Conservation (phyloP, 2,797 vertebrate genomes). For the Tangara arthus region DNA sequence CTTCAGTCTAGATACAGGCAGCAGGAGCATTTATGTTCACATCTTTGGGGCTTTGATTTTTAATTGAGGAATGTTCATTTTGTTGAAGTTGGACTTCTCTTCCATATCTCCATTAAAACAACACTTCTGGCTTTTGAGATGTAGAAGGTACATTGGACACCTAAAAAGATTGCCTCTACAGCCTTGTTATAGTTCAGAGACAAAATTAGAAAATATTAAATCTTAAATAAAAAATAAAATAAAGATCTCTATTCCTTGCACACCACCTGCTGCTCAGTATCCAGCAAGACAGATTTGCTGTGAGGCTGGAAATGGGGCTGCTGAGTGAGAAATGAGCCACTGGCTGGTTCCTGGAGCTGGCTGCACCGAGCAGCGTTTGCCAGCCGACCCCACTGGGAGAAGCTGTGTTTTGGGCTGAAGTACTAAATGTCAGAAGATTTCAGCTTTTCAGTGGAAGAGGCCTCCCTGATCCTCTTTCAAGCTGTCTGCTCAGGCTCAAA, state of each 20-base stretch:
- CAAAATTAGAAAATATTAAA: neutral
- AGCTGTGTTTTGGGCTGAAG: neutral
- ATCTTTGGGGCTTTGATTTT: neutral
- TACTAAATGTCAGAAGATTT: neutral
- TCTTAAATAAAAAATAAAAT: neutral
- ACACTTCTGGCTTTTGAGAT: neutral
- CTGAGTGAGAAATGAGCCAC: neutral
- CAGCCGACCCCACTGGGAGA: neutral
- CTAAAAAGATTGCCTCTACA: neutral
- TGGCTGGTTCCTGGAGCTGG: neutral
- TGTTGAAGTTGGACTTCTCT: neutral
- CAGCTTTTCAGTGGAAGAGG: neutral
- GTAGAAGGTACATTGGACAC: neutral
- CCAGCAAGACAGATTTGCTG: neutral
- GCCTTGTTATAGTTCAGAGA: neutral
- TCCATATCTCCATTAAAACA: neutral
- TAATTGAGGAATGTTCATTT: neutral
- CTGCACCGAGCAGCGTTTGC: neutral
- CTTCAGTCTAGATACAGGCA: neutral
- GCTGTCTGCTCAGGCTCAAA: neutral
- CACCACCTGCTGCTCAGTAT: neutral
- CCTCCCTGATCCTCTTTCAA: neutral
- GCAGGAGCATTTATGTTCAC: neutral
- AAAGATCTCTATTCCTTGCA: neutral
- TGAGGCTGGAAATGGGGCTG: neutral